Evolutionary conservation across 2,797 vertebrate species (phyloP), one percentile per base, ranked within the genome.

Genomic region (Chiroxiphia lanceolata): DNA sequence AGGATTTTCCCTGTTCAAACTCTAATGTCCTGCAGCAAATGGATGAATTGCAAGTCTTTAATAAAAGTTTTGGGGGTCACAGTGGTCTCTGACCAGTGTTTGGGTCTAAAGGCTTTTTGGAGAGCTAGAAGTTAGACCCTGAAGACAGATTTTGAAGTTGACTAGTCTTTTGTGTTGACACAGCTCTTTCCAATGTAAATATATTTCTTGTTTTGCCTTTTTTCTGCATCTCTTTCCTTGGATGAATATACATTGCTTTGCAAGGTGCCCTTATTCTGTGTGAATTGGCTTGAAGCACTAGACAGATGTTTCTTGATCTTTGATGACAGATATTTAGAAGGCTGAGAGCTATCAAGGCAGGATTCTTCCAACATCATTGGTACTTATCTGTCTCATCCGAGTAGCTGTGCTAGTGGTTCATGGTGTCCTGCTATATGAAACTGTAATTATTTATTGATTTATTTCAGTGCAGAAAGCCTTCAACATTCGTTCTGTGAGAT

Each of bases 361-460:
- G 60, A 92, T 93, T 91, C 71, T 92, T 84, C 56, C 72, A 68
- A 19, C 33, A 29, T 86, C 80, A 47, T 25, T 13, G 27, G 25
- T 85, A 85, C 67, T 95, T 84, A 81, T 54, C 82, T 74, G 70
- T 91, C 44, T 94, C 71, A 74, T 89, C 67, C 1, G 2, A 82
- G 67, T 80, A 89, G 59, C 81, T 89, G 70, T 51, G 63, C 60
- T 65, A 51, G 79, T 68, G 64, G 83, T 44, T 94, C 27, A 11
- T 83, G 67, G 64, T 76, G 47, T 48, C 36, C 68, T 25, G 74
- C n/a, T 92, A 34, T 61, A 68, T 65, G 69, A 90, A 91, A 76
- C 0, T 0, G 86, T 89, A 96, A 94, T 95, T 94, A 94, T 95
- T 94, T 95, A 94, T 94, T 93, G 91, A 96, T 96, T 94, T 87